Conservation (phyloP, 1,140 invertebrate genomes). For the Hylaeus volcanicus region DNA sequence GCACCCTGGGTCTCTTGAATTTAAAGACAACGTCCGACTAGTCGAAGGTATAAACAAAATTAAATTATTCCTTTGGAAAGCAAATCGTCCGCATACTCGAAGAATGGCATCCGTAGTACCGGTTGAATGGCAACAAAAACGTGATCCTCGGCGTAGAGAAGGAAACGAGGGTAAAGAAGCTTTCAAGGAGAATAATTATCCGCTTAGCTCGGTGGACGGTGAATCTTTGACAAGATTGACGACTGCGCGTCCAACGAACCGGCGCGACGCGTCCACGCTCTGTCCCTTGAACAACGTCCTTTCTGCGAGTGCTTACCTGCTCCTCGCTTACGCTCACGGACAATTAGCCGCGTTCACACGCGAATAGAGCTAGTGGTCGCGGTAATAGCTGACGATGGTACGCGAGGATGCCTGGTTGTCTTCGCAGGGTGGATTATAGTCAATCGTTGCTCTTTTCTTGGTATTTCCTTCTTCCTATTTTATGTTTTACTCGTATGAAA, state of each 20-base stretch:
- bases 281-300: background rate
- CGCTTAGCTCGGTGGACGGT: slow-evolving; percentile 24
- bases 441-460: too few relatives aligned
- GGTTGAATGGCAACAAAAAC: slow-evolving; percentile 11
- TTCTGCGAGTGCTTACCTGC: slow-evolving; percentile 5
- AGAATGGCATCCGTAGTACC: background rate
- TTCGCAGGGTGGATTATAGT: too few relatives aligned
- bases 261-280: background rate
- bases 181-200: slow-evolving; percentile 31
- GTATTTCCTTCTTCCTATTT: too few relatives aligned
- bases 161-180: background rate
- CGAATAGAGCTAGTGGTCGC: background rate
- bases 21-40: background rate
- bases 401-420: background rate
- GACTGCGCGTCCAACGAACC: slow-evolving; percentile 13
- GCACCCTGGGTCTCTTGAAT: background rate
- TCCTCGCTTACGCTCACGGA: background rate
- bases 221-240: slow-evolving; percentile 16
- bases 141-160: background rate
- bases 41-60: slow-evolving; percentile 6
- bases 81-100: background rate
- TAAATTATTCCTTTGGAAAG: background rate
- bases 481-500: too few relatives aligned
- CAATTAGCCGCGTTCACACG: slow-evolving; percentile 5
- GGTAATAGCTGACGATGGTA: too few relatives aligned